Evolutionary conservation across 2,888 invertebrate species (phyloP).

Genomic region (Nephrocerus scutellatus): DNA sequence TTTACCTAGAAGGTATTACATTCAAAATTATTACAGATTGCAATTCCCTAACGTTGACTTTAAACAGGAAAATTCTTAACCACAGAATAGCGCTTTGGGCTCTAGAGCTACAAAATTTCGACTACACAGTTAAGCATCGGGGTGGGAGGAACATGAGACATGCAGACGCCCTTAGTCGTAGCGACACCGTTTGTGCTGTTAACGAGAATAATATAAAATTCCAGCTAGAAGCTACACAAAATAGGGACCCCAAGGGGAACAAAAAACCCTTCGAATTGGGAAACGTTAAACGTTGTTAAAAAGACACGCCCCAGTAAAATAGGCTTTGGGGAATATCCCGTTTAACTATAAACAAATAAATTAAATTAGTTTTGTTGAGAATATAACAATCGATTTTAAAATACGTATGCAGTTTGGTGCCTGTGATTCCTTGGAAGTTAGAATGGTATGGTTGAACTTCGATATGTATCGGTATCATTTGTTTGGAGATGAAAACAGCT

Average conservation of each 20-base stretch:
- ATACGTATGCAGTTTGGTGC: no score
- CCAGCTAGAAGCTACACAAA: no score
- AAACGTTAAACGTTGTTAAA: slow-evolving; percentile 5
- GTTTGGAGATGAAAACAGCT: slow-evolving; percentile 1
- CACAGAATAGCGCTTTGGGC: slow-evolving; percentile 2
- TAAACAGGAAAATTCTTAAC: slow-evolving; percentile 6
- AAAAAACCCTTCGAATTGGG: no score
- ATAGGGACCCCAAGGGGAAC: no score
- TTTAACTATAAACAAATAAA: slow-evolving; percentile 10
- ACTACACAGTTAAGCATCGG: no score
- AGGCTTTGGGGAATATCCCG: slow-evolving; percentile 2
- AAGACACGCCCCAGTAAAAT: slow-evolving; percentile 5
- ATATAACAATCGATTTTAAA: slow-evolving; percentile 3
- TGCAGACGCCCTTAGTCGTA: no score
- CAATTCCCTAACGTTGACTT: no score
- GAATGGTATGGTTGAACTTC: not conserved
- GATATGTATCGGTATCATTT: slow-evolving; percentile 1
- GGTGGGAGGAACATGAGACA: no score
- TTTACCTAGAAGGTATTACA: slow-evolving; percentile 3
- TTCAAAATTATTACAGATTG: no score
- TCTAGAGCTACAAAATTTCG: slow-evolving; percentile 2
- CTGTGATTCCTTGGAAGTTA: slow-evolving; percentile 5
- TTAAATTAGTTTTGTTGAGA: slow-evolving; percentile 3
- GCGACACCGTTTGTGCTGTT: no score
- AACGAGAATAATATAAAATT: no score